phyloP scores from a whole-genome alignment of 2,888 invertebrate species.

The Empis livida region DNA sequence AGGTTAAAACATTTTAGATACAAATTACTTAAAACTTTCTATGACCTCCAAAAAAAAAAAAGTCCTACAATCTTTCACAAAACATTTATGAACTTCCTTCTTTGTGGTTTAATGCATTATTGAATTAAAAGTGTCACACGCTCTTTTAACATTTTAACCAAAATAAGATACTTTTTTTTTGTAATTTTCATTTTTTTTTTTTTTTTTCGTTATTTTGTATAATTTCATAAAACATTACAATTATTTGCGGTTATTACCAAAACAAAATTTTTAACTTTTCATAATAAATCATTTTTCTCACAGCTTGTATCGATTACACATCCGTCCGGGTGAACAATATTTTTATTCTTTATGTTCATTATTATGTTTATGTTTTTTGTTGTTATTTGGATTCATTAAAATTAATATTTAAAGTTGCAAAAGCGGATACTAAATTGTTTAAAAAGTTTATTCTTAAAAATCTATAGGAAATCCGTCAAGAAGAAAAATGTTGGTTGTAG shows the following conservation, averaged over 20 bases:
- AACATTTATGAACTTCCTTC: background rate
- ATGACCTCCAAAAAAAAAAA: too few species aligned
- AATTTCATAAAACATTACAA: background rate
- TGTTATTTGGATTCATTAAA: too few species aligned
- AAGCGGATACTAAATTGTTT: too few species aligned
- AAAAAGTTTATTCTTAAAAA: too few species aligned
- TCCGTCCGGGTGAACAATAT: background rate
- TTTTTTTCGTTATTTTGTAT: background rate
- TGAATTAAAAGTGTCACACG: background rate
- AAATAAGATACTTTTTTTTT: background rate
- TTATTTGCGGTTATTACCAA: background rate
- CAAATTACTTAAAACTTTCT: too few species aligned
- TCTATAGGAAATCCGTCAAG: too few species aligned
- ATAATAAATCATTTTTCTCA: background rate
- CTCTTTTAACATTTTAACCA: background rate
- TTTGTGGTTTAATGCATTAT: background rate
- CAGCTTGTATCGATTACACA: background rate
- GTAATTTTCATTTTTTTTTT: background rate
- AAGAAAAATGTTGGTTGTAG: too few species aligned
- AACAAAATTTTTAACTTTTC: background rate
- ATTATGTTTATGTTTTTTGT: too few species aligned
- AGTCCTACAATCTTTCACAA: too few species aligned
- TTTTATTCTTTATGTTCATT: too few species aligned
- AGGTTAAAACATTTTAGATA: too few species aligned
- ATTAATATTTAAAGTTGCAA: too few species aligned